phyloP scores from a whole-genome alignment of 2,888 invertebrate genomes.

The Caenorhabditis panamensis region DNA sequence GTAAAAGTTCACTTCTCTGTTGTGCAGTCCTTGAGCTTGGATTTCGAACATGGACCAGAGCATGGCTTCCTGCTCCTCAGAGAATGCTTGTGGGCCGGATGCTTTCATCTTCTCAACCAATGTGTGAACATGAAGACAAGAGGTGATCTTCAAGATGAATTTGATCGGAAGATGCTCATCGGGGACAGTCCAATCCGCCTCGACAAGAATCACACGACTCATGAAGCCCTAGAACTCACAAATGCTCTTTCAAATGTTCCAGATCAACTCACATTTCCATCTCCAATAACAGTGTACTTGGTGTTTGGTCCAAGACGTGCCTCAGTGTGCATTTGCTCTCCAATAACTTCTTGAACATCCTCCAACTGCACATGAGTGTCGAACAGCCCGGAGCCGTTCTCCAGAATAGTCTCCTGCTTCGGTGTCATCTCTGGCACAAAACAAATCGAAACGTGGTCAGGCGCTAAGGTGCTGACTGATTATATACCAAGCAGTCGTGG shows the following conservation, averaged over 20 bases:
- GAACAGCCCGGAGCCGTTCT: slow-evolving; percentile 50
- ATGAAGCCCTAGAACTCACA: slow-evolving; percentile 52
- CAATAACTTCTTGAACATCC: slow-evolving; percentile 46
- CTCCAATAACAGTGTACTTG: slow-evolving; percentile 60
- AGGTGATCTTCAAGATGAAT: slow-evolving; percentile 56
- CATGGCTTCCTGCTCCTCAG: slow-evolving; percentile 25
- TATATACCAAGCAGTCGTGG: slow-evolving; percentile 47
- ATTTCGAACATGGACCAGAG: slow-evolving; percentile 42
- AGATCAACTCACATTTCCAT: slow-evolving; percentile 64
- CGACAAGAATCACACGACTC: slow-evolving; percentile 57
- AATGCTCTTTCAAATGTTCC: background rate
- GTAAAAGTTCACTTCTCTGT: slow-evolving; percentile 58
- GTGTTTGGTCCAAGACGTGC: slow-evolving; percentile 35
- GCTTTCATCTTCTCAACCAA: slow-evolving; percentile 50
- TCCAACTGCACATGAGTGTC: slow-evolving; percentile 53
- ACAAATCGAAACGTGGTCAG: background rate
- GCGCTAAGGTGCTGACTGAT: background rate
- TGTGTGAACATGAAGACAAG: slow-evolving; percentile 34
- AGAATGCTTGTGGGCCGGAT: background rate
- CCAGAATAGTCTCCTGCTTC: slow-evolving; percentile 14
- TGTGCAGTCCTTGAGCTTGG: slow-evolving; percentile 47
- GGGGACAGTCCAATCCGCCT: slow-evolving; percentile 43
- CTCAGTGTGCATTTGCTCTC: slow-evolving; percentile 33
- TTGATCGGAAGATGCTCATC: slow-evolving; percentile 37
- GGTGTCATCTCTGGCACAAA: background rate